Conservation (phyloP, 2,113 vertebrate genomes). For the Acanthochromis polyacanthus region DNA sequence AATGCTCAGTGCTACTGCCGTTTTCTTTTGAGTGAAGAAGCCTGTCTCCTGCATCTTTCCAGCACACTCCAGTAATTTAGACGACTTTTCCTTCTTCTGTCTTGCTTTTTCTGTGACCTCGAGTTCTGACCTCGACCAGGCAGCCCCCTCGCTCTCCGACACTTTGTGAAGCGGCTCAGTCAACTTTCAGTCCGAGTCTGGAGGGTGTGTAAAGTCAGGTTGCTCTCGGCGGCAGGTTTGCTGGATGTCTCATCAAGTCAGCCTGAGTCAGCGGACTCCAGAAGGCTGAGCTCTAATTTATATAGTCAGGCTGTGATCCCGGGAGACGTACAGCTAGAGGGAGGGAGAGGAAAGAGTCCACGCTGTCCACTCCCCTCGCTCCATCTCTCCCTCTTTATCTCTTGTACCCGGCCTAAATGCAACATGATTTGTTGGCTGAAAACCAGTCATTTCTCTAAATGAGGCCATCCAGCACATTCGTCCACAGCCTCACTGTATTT, state of each 20-base stretch:
- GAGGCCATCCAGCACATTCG: neutral
- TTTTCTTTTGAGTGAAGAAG: conserved; percentile 32
- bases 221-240: neutral
- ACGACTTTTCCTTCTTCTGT: neutral
- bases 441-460: neutral
- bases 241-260: conserved; percentile 26
- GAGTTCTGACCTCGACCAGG: neutral
- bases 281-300: conserved; percentile 44
- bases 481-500: neutral
- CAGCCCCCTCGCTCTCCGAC: neutral
- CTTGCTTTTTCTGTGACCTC: neutral
- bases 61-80: neutral
- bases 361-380: neutral
- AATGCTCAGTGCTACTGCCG: conserved; percentile 24
- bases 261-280: conserved; percentile 49
- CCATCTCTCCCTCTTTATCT: conserved; percentile 29
- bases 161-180: neutral
- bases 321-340: conserved; percentile 30
- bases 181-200: neutral
- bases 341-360: conserved; percentile 49
- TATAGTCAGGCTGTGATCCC: conserved; percentile 50
- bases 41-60: conserved; percentile 58
- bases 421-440: neutral
- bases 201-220: neutral
- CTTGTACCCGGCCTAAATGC: neutral